Evolutionary conservation across 1,140 invertebrate species (phyloP).

Genomic region (Anoplolepis gracilipes): DNA sequence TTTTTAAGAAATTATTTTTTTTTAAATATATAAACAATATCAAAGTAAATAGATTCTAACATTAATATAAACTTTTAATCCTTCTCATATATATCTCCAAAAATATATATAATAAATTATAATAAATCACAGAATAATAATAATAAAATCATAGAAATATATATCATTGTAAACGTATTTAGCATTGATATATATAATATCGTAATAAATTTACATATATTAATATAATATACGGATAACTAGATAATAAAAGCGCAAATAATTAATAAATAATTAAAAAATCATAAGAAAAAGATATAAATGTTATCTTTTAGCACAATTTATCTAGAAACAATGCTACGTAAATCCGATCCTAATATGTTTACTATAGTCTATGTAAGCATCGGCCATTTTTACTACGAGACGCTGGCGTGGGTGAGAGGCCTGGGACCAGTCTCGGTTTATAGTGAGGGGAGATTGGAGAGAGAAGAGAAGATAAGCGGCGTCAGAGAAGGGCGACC

Average conservation of each 20-base stretch:
- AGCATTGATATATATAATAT: neutral
- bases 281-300: no score
- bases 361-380: slow-evolving; percentile 73
- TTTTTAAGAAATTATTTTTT: neutral
- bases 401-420: slow-evolving; percentile 81
- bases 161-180: neutral
- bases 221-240: neutral
- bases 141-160: neutral
- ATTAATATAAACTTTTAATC: neutral
- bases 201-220: neutral
- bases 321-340: neutral
- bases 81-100: no score
- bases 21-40: neutral
- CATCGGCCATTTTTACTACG: slow-evolving; percentile 83
- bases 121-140: no score
- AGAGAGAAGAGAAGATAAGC: neutral
- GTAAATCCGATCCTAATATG: slow-evolving; percentile 58
- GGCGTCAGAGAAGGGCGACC: slow-evolving; percentile 34
- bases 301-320: neutral
- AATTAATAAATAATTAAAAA: neutral
- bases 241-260: neutral
- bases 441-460: slow-evolving; percentile 32
- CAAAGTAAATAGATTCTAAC: neutral
- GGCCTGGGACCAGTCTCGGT: slow-evolving; percentile 77
- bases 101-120: neutral